Conservation (phyloP, 2,797 vertebrate genomes). For the Diglossa cyanea region DNA sequence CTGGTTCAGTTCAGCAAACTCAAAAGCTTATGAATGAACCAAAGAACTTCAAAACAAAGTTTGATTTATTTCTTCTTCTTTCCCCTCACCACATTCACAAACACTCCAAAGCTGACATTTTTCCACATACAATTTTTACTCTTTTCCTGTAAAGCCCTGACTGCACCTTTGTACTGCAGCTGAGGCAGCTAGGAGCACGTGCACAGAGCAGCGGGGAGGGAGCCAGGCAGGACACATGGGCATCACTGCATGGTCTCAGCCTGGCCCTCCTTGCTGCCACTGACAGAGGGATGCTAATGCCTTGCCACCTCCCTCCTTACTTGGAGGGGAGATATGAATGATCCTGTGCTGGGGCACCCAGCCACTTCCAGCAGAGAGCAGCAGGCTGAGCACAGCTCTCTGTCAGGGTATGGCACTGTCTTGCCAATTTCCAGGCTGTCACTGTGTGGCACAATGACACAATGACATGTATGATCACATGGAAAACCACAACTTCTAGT, state of each 20-base stretch:
- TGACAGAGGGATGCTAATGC: background rate
- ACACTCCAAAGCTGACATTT: background rate
- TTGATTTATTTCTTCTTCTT: background rate
- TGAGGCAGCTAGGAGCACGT: fast-evolving
- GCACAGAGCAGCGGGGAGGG: background rate
- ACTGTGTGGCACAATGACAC: background rate
- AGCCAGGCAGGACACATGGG: background rate
- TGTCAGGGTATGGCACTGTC: background rate
- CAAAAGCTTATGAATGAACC: background rate
- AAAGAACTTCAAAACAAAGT: background rate
- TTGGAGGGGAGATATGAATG: background rate
- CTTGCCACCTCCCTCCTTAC: background rate
- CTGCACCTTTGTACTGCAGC: background rate
- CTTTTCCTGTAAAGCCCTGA: background rate
- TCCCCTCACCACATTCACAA: background rate
- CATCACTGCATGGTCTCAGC: background rate
- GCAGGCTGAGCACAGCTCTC: background rate
- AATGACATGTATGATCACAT: background rate
- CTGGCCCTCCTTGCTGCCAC: background rate
- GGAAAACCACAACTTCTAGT: background rate
- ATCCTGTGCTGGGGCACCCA: background rate
- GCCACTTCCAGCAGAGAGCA: background rate
- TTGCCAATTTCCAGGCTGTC: background rate
- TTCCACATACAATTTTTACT: background rate
- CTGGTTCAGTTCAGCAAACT: background rate